Base-by-base conservation (phyloP, 2,888 invertebrate species). In the Galerucella nymphaeae region DNA sequence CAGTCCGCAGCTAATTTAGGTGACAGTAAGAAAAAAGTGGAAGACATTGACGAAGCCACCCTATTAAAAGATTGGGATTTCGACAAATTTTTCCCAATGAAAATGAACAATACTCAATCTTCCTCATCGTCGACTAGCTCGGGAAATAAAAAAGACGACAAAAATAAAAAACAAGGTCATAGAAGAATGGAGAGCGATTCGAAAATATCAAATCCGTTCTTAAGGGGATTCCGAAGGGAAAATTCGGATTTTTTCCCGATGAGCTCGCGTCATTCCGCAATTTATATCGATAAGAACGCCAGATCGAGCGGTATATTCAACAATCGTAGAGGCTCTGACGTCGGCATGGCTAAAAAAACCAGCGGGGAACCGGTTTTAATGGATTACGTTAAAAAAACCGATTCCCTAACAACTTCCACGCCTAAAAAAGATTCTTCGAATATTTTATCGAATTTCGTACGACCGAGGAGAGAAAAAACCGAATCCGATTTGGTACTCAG, bases 11-110 rank as follows among this genome's bases (percentile, higher is more conserved):
- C 85, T 84, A 84, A 84, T 85, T 81, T 78, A 79, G 84, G 79
- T 78, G 89, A 90, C 69, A 75, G 75, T 66, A 75, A 73, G 65
- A 78, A 75, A 71, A 83, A 81, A 75, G 79, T 80, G 53, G 83
- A 84, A 77, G 85, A 85, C 76, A 89, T 91, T 82, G 94, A 94
- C 84, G 94, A 94, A 85, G 93, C 93, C 76, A 92, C 92, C 69
- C 89, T 95, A 77, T 89, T 95, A 80, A 93, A 94, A 87, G 95
- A 95, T 84, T 95, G 95, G 95, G 93, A 95, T 88, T 93, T 95
- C 87, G 93, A 94, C 79, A 91, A 93, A 84, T 95, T 95, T 89
- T 95, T 95, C 87, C 93, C 92, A 2, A 71, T 73, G 41, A 79
- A 77, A 71, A 64, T 76, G 66, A 70, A 75, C 58, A 68, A 69